Conservation (phyloP, 2,113 vertebrate species). For the Rallus limicola region DNA sequence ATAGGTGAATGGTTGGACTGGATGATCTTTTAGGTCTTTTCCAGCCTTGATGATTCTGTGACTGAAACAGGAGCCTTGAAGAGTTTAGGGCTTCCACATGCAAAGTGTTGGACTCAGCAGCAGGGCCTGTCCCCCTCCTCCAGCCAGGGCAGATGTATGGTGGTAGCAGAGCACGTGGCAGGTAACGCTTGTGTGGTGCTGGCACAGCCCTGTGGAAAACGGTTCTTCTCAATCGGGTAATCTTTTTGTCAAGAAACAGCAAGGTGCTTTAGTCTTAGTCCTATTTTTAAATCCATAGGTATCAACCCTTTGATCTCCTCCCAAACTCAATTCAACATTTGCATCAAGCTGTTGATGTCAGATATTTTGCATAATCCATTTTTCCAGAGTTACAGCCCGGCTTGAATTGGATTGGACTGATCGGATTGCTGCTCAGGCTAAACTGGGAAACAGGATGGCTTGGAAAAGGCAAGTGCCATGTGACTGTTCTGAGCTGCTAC, state of each 20-base stretch:
- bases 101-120: accelerated
- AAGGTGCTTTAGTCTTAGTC: background rate
- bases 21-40: no score
- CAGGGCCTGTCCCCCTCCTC: accelerated
- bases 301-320: background rate
- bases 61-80: accelerated
- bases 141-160: accelerated
- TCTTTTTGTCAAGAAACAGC: background rate
- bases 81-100: no score
- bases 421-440: constrained; percentile 51
- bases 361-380: constrained; percentile 25
- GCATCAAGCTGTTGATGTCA: background rate
- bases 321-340: background rate
- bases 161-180: accelerated
- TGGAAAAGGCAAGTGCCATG: background rate
- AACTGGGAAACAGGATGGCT: constrained; percentile 2
- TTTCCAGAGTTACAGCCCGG: constrained; percentile 29
- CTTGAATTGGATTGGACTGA: constrained; percentile 63
- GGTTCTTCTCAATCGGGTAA: background rate
- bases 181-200: background rate
- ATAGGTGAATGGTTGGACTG: no score
- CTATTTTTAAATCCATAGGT: background rate
- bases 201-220: background rate
- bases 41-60: no score
- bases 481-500: background rate